A percentile compares a stretch with the other conserved stretches of the same genome.
These are phyloP conservation scores for Pseudomyrmex pallidus DNA, from an alignment of 1,140 invertebrate species.

Conservation along the genomic window DNA sequence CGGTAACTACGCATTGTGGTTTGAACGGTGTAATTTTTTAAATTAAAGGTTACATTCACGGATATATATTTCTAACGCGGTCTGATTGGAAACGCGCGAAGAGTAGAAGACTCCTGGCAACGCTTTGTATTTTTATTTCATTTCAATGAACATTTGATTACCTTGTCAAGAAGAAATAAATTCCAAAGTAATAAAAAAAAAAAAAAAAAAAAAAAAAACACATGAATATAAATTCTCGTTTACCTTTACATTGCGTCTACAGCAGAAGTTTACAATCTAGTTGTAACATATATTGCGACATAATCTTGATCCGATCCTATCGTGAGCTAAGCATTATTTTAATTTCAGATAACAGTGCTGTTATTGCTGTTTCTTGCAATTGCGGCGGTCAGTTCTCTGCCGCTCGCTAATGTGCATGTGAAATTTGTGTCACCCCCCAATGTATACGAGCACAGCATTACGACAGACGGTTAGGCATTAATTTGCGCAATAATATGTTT, in stretches of 20 bases:
- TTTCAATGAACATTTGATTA: not conserved
- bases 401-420: slow-evolving; percentile 79
- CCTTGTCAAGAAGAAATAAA: not conserved
- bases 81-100: not conserved
- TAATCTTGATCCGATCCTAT: too few species aligned
- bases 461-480: slow-evolving; percentile 76
- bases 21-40: slow-evolving; percentile 6
- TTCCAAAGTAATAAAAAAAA: not conserved
- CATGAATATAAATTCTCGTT: too few species aligned
- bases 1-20: not conserved
- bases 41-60: not conserved
- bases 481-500: slow-evolving; percentile 33
- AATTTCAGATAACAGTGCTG: slow-evolving; percentile 71
- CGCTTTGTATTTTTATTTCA: too few species aligned
- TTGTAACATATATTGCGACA: too few species aligned
- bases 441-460: slow-evolving; percentile 79
- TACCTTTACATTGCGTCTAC: too few species aligned
- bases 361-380: slow-evolving; percentile 60
- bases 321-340: slow-evolving; percentile 39
- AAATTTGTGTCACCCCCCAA: slow-evolving; percentile 82
- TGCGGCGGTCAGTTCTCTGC: slow-evolving; percentile 68
- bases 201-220: slow-evolving; percentile 1
- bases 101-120: too few species aligned
- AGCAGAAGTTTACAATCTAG: too few species aligned
- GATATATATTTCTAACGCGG: not conserved